phyloP scores from a whole-genome alignment of 2,888 invertebrate genomes.

The Gandaritis pyraliata region DNA sequence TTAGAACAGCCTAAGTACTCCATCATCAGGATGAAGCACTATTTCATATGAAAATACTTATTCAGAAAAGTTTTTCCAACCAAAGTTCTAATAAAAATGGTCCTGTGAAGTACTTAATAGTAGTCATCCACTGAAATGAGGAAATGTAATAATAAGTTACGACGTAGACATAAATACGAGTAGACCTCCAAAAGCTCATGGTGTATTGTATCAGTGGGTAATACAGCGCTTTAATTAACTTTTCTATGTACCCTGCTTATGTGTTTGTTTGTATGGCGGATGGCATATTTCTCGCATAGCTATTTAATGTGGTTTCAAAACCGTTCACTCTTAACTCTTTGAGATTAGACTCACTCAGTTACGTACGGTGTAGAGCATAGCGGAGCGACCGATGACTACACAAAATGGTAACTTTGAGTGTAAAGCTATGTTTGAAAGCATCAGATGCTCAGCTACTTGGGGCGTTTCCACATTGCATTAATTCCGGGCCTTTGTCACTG shows the following conservation, averaged over 20 bases:
- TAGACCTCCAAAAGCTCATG: not conserved
- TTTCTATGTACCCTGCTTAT: too few relatives aligned
- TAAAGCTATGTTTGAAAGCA: not conserved
- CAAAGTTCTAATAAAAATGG: not conserved
- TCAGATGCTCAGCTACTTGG: slow-evolving; percentile 2
- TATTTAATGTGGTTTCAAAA: not conserved
- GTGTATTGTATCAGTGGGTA: not conserved
- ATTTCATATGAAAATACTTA: not conserved
- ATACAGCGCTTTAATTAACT: too few relatives aligned
- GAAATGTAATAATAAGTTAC: not conserved
- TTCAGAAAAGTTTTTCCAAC: not conserved
- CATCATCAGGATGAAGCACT: not conserved
- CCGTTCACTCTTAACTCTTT: not conserved
- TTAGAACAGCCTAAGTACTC: not conserved
- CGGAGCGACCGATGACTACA: not conserved
- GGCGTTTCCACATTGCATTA: slow-evolving; percentile 24
- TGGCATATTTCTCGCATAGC: not conserved
- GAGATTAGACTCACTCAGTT: not conserved
- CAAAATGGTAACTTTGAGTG: not conserved
- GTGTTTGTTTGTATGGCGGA: too few relatives aligned
- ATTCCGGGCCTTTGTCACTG: slow-evolving; percentile 16
- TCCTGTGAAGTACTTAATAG: not conserved
- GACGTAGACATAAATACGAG: not conserved
- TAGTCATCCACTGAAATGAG: not conserved
- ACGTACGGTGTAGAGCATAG: not conserved